Evolutionary conservation across 2,797 vertebrate genomes (phyloP), one percentile per base, ranked within the genome.

Genomic region (Pipistrellus kuhlii): DNA sequence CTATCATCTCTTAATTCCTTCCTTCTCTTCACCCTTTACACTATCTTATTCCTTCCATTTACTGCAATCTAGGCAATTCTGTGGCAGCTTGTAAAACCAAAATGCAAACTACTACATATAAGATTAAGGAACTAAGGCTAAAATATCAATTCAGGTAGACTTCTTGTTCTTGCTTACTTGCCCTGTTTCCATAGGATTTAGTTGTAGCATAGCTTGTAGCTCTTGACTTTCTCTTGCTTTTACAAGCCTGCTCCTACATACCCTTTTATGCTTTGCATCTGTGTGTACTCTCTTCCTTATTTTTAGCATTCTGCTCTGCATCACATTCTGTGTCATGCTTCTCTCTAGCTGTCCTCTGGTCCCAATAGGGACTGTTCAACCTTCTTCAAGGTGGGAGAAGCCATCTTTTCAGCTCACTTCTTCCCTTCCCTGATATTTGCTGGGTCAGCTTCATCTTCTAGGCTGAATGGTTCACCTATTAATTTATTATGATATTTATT

Each of bases 31-130:
- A 35, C 5, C 4, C 13, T 69, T 93, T 23, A 25, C 13, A 6
- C 8, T 25, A 12, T 81, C n/a, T 51, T 94, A 30, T n/a, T 55
- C 3, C 12, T 17, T 88, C 38, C 82, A 27, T 69, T 92, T 59
- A n/a, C 53, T 94, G 71, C 38, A 38, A 35, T 77, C 32, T 73
- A 77, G 68, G n/a, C 41, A 86, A 77, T 86, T 93, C n/a, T 89
- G 13, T 44, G 23, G 55, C 13, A 71, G 14, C 30, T 76, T 68
- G 1, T 84, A 88, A 71, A 88, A 90, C 8, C 75, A 86, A 95
- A 96, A 53, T 18, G 41, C 25, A 62, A 62, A 93, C 30, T 20
- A 4, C 25, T 81, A 21, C 27, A 66, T 38, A 8, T 23, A 75
- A 75, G 14, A 78, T 30, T 1, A 32, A 96, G 15, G 14, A 38